These are phyloP conservation scores for Brachionus paranguensis DNA, from an alignment of 1,140 invertebrate genomes.

Conservation along the genomic window DNA sequence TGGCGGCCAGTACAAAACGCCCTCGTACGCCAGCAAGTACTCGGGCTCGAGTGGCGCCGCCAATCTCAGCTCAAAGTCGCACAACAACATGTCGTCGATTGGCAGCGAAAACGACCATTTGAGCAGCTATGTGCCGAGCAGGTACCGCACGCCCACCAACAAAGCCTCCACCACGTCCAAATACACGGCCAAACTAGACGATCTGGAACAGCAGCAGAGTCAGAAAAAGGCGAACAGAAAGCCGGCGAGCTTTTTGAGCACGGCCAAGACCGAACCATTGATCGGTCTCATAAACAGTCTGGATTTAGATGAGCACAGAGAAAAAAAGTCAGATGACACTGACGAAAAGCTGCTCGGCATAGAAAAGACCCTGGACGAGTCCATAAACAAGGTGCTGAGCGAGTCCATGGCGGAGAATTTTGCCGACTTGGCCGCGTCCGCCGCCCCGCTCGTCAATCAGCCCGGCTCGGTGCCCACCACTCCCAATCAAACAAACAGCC, in stretches of 20 bases:
- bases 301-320: neutral
- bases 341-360: slow-evolving; percentile 7
- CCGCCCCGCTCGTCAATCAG: neutral
- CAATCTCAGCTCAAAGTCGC: neutral
- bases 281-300: neutral
- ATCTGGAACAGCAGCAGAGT: neutral
- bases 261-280: slow-evolving; percentile 21
- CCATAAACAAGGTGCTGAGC: slow-evolving; percentile 7
- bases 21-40: neutral
- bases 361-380: slow-evolving; percentile 14
- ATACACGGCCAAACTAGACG: slow-evolving; percentile 19
- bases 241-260: neutral
- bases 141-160: slow-evolving; percentile 12
- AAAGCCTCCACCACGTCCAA: neutral
- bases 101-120: neutral
- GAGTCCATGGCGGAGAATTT: neutral
- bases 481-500: neutral
- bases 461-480: neutral
- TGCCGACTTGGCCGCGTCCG: neutral
- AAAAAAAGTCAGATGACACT: neutral
- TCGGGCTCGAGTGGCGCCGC: neutral
- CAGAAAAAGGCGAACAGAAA: neutral
- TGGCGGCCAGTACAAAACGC: neutral
- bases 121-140: neutral
- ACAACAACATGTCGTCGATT: neutral